Evolutionary conservation across 2,113 vertebrate species (phyloP).

Genomic region (Nettapus auritus): DNA sequence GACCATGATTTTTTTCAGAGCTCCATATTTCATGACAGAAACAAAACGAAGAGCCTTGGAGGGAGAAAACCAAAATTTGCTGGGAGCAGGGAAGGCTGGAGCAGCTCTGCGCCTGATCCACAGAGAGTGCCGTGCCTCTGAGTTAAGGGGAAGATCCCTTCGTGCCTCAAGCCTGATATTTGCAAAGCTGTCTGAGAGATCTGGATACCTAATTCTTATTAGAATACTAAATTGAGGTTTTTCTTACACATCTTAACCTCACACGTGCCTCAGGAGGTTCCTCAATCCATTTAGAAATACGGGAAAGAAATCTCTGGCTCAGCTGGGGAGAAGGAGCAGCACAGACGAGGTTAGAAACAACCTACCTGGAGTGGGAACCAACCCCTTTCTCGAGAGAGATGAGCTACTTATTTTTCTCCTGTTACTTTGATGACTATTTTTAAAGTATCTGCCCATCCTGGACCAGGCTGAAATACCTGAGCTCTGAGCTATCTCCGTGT

Average conservation of each 20-base stretch:
- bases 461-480: neutral
- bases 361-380: neutral
- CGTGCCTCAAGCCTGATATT: neutral
- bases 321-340: neutral
- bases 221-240: slow-evolving; percentile 20
- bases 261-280: neutral
- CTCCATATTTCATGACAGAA: neutral
- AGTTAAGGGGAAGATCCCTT: neutral
- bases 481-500: neutral
- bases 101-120: neutral
- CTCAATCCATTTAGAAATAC: neutral
- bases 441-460: neutral
- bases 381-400: neutral
- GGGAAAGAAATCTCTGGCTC: neutral
- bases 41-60: neutral
- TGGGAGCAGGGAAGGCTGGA: neutral
- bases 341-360: neutral
- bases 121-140: neutral
- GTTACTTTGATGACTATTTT: neutral
- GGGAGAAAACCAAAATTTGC: neutral
- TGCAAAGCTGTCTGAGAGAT: neutral
- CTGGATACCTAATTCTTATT: neutral
- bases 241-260: neutral
- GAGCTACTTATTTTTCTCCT: neutral
- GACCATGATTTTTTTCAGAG: neutral